Conservation (phyloP, 2,113 vertebrate genomes). For the Barbus barbus region DNA sequence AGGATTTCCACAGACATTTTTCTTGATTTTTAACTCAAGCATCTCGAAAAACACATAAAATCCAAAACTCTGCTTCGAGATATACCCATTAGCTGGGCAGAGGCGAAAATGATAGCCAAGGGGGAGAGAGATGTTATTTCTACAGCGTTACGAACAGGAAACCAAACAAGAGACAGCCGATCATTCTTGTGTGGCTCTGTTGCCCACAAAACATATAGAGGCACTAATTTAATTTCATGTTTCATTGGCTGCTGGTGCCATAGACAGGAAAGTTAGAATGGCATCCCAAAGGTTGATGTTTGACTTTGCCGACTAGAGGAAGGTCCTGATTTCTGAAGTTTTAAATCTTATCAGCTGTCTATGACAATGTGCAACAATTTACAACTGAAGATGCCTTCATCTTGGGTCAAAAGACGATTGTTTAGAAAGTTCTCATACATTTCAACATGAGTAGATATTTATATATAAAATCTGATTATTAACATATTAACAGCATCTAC, state of each 20-base stretch:
- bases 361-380: background rate
- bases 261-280: conserved; percentile 24
- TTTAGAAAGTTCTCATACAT: background rate
- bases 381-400: background rate
- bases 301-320: conserved; percentile 8
- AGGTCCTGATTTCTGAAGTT: background rate
- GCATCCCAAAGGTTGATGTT: conserved; percentile 40
- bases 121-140: conserved; percentile 37
- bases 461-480: background rate
- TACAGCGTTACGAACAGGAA: conserved; percentile 42
- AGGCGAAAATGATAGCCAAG: conserved; percentile 12
- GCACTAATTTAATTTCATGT: conserved; percentile 68
- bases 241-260: conserved; percentile 57
- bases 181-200: conserved; percentile 53
- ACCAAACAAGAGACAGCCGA: conserved; percentile 47
- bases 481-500: background rate
- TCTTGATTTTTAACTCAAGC: conserved; percentile 4
- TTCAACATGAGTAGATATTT: background rate
- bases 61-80: background rate
- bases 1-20: background rate
- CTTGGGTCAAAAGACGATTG: background rate
- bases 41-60: background rate
- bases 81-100: background rate
- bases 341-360: background rate
- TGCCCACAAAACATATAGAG: conserved; percentile 61